A percentile compares a stretch with the other conserved stretches of the same genome.
Evolutionary conservation across 1,140 invertebrate genomes (phyloP).

Genomic region (Cydia pomonella): DNA sequence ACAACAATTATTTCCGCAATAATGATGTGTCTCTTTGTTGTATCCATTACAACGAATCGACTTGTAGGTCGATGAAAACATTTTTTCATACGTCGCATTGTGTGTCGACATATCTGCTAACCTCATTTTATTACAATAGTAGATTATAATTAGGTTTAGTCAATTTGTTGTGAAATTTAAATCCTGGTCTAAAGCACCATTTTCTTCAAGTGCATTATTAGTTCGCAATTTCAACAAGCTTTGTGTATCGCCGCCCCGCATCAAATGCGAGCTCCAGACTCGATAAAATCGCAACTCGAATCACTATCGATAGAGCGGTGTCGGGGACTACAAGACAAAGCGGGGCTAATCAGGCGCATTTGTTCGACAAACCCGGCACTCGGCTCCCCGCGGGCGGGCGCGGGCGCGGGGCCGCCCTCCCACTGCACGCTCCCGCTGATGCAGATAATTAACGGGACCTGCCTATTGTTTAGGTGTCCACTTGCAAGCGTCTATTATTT

Average conservation of each 20-base stretch:
- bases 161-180: neutral
- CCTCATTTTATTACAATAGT: neutral
- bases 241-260: constrained; percentile 25
- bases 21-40: no score
- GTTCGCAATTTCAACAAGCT: constrained; percentile 28
- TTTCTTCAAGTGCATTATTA: constrained; percentile 11
- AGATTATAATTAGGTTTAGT: neutral
- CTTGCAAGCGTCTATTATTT: constrained; percentile 28
- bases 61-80: no score
- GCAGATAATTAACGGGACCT: constrained; percentile 64
- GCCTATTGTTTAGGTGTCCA: constrained; percentile 42
- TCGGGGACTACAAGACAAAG: constrained; percentile 53
- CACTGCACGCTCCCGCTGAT: constrained; percentile 42
- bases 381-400: constrained; percentile 35
- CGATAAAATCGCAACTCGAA: constrained; percentile 44
- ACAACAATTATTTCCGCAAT: no score
- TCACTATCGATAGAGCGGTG: constrained; percentile 38
- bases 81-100: no score
- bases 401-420: neutral
- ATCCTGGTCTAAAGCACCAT: neutral
- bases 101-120: no score
- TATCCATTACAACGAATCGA: no score
- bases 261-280: constrained; percentile 30
- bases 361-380: constrained; percentile 60
- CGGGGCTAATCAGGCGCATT: constrained; percentile 70